Percentiles rank a stretch among this genome's conserved stretches.
Evolutionary conservation across 2,888 invertebrate genomes (phyloP).

Genomic region (Hedya salicella): DNA sequence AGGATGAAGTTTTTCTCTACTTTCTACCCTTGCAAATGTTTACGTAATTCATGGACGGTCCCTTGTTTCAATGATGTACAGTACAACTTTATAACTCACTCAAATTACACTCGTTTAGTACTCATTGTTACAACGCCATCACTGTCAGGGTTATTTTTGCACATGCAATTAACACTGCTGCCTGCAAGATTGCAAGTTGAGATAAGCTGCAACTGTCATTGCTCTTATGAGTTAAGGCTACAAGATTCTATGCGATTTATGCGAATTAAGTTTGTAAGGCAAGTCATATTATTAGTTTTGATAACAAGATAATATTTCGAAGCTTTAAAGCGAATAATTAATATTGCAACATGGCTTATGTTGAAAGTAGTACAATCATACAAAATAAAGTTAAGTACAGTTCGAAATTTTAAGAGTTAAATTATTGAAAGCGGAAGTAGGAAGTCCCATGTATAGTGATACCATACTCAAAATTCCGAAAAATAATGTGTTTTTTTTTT

Average conservation of each 20-base stretch:
- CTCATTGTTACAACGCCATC: slow-evolving; percentile 7
- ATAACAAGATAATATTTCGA: too few relatives aligned
- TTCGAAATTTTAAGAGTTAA: background rate
- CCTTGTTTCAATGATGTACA: background rate
- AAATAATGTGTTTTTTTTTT: too few relatives aligned
- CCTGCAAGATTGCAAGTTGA: background rate
- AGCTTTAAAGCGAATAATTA: too few relatives aligned
- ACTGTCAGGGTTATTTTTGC: background rate
- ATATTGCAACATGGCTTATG: too few relatives aligned
- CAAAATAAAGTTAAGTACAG: background rate
- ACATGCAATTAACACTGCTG: background rate
- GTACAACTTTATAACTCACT: slow-evolving; percentile 2
- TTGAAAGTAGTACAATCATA: too few relatives aligned
- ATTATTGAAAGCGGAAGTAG: slow-evolving; percentile 13
- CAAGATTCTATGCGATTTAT: too few relatives aligned
- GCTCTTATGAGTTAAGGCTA: background rate
- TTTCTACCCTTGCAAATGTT: too few relatives aligned
- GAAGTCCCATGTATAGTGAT: background rate
- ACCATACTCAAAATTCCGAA: background rate
- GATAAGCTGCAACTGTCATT: background rate
- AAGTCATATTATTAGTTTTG: too few relatives aligned
- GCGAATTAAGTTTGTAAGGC: background rate
- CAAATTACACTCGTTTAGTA: too few relatives aligned
- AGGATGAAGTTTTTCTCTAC: too few relatives aligned
- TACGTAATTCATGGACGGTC: too few relatives aligned